phyloP scores from a whole-genome alignment of 2,797 vertebrate species.

The Syngnathus rostellatus region DNA sequence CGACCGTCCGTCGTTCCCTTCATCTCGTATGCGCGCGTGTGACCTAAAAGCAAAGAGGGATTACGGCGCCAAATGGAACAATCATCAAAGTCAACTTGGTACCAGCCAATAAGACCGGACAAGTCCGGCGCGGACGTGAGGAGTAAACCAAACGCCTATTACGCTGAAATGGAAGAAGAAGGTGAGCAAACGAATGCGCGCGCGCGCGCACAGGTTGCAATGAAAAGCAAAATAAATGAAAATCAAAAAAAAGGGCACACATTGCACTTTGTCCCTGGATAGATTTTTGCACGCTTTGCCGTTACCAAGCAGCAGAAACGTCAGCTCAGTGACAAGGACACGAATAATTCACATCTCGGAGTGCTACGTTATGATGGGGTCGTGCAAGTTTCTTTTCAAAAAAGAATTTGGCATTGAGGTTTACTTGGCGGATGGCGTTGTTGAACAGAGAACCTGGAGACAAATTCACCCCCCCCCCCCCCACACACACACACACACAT shows the following conservation, averaged over 20 bases:
- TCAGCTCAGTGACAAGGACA: slow-evolving; percentile 6
- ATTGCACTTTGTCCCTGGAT: slow-evolving; percentile 69
- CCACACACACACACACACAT: no score
- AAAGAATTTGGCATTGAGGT: slow-evolving; percentile 3
- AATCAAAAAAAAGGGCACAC: slow-evolving; percentile 21
- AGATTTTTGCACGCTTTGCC: slow-evolving; percentile 34
- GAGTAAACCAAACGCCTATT: neutral
- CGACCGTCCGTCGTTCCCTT: no score
- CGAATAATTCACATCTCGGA: slow-evolving; percentile 16
- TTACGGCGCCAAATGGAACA: no score
- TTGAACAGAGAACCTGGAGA: neutral
- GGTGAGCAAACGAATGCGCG: slow-evolving; percentile 4
- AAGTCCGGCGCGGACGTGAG: neutral
- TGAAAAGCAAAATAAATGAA: slow-evolving; percentile 5
- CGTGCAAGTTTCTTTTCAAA: neutral
- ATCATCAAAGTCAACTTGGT: no score
- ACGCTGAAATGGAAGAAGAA: neutral
- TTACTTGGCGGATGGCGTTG: neutral
- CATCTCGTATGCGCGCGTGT: no score
- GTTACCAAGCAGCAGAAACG: slow-evolving; percentile 4
- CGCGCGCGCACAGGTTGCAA: neutral
- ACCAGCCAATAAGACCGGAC: no score
- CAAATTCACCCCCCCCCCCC: neutral
- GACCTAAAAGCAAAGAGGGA: no score
- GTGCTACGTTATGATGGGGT: neutral